A percentile compares a stretch with the other conserved stretches of the same genome.
phyloP scores from a whole-genome alignment of 2,113 vertebrate species.

The Rhinichthys klamathensis region DNA sequence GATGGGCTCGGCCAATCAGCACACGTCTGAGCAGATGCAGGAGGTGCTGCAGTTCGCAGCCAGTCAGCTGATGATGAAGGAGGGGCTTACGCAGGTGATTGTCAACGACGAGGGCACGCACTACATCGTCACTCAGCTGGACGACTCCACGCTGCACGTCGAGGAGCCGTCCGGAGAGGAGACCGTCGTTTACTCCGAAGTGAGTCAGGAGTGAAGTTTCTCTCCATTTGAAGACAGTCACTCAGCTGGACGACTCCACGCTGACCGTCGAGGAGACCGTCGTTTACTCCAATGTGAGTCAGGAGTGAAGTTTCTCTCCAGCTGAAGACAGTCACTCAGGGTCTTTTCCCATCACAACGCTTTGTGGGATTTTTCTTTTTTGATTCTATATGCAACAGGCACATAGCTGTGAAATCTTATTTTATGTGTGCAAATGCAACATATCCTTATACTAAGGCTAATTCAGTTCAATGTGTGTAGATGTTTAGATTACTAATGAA shows the following conservation, averaged over 20 bases:
- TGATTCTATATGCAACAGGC: not conserved
- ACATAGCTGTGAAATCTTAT: not conserved
- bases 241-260: too few species aligned
- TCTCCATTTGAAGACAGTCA: not conserved
- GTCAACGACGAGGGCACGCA: conserved; percentile 94
- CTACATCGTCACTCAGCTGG: conserved; percentile 94
- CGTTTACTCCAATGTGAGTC: too few species aligned
- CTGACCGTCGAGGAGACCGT: too few species aligned
- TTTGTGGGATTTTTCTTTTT: not conserved
- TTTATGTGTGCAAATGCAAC: not conserved
- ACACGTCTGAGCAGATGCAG: conserved; percentile 84
- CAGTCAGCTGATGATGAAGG: conserved; percentile 87
- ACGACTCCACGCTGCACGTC: conserved; percentile 80
- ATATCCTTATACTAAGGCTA: not conserved
- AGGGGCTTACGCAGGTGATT: conserved; percentile 93
- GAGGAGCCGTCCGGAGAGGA: conserved; percentile 68
- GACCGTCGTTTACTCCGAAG: conserved; percentile 85
- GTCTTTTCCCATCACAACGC: not conserved
- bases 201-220: conserved; percentile 60
- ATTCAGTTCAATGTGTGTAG: not conserved
- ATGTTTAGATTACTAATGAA: conserved; percentile 1
- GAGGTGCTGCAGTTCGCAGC: conserved; percentile 93
- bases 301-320: too few species aligned
- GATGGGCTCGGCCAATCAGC: conserved; percentile 70
- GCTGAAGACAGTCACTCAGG: not conserved